These are phyloP conservation scores for Helicoverpa armigera DNA, from an alignment of 1,140 invertebrate genomes.

Conservation along the genomic window DNA sequence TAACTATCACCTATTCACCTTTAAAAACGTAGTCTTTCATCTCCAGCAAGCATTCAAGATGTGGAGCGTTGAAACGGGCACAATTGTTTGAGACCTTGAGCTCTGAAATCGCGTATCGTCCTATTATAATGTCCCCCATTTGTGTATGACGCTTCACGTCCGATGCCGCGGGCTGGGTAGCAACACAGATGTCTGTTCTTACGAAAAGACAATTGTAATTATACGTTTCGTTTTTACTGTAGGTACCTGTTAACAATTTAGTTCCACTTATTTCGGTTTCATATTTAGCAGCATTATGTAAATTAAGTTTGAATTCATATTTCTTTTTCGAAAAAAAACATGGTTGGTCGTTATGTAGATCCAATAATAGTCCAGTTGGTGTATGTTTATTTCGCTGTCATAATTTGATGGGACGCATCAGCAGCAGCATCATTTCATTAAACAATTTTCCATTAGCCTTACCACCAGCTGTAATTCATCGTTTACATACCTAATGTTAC, in stretches of 20 bases:
- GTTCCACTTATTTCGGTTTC: too few relatives aligned
- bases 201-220: conserved; percentile 16
- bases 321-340: neutral
- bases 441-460: conserved; percentile 25
- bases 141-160: conserved; percentile 48
- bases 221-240: neutral
- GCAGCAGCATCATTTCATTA: neutral
- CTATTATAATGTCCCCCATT: conserved; percentile 56
- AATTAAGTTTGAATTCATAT: neutral
- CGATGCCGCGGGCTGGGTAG: conserved; percentile 34
- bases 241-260: neutral
- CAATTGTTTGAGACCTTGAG: conserved; percentile 55
- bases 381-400: neutral
- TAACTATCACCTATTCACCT: neutral
- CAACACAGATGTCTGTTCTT: conserved; percentile 10
- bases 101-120: conserved; percentile 50
- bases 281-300: neutral
- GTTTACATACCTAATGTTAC: neutral
- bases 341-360: too few relatives aligned
- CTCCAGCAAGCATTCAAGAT: conserved; percentile 32
- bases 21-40: conserved; percentile 23
- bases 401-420: neutral
- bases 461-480: neutral
- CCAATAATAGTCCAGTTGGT: too few relatives aligned
- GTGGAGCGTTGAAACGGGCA: conserved; percentile 44